These are phyloP conservation scores for Melikaiella ostensackeni DNA, from an alignment of 2,888 invertebrate genomes.

Conservation along the genomic window DNA sequence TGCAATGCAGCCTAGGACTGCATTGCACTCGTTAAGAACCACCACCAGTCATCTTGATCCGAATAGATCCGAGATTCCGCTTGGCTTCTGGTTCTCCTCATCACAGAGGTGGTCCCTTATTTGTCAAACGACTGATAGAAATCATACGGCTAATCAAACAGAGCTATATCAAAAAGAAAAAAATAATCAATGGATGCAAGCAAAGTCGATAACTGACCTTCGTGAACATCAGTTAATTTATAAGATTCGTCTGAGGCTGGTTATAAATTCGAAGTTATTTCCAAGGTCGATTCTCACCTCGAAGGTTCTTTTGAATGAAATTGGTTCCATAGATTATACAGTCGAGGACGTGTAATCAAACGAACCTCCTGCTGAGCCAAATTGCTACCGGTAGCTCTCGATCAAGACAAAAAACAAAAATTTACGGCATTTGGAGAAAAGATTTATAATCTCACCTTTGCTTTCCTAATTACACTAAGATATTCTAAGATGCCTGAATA, in stretches of 20 bases:
- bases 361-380: conserved; percentile 50
- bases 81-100: conserved; percentile 46
- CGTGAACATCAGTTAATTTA: not conserved
- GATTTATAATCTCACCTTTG: not conserved
- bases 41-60: conserved; percentile 51
- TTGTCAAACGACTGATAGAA: not conserved
- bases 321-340: conserved; percentile 62
- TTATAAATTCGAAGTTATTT: too few species aligned
- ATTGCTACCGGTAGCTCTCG: conserved; percentile 36
- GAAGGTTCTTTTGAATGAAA: conserved; percentile 56
- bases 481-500: not conserved
- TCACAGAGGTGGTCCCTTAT: not conserved
- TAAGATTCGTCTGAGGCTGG: not conserved
- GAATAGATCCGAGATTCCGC: conserved; percentile 50
- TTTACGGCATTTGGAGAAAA: not conserved
- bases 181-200: not conserved
- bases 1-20: conserved; percentile 48
- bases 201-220: not conserved
- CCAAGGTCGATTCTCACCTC: not conserved
- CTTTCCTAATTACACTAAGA: too few species aligned
- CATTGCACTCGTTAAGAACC: conserved; percentile 46
- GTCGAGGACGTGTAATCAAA: conserved; percentile 60
- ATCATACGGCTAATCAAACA: not conserved
- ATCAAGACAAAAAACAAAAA: not conserved
- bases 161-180: not conserved